phyloP scores from a whole-genome alignment of 2,797 vertebrate species.

The Cuniculus paca region DNA sequence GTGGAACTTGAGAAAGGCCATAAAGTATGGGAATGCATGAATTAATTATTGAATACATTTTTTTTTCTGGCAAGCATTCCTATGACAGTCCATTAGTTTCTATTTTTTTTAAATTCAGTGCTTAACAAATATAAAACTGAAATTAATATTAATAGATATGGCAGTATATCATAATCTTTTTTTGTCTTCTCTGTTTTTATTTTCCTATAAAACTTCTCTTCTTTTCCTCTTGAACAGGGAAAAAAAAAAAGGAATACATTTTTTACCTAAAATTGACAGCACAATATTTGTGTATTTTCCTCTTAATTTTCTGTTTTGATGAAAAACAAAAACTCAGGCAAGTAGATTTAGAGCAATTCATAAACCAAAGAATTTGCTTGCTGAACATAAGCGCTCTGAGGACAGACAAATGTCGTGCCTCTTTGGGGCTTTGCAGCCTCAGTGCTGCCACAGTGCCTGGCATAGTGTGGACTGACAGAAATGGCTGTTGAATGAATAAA shows the following conservation, averaged over 20 bases:
- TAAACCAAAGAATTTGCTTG: not conserved
- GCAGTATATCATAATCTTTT: not conserved
- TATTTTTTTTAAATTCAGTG: not conserved
- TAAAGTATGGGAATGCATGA: not conserved
- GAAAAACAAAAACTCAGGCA: not conserved
- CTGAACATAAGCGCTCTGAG: not conserved
- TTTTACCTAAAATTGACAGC: not conserved
- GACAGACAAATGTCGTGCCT: rapidly evolving
- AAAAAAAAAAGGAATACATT: not conserved
- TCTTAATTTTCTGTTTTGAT: slow-evolving; percentile 1
- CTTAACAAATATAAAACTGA: slow-evolving; percentile 33
- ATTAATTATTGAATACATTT: slow-evolving; percentile 41
- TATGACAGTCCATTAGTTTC: not conserved
- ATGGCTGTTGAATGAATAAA: not conserved
- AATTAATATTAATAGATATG: not conserved
- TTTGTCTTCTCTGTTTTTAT: slow-evolving; percentile 19
- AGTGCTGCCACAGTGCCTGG: not conserved
- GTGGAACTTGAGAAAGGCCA: slow-evolving; percentile 25
- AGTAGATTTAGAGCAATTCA: not conserved
- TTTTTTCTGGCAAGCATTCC: not conserved
- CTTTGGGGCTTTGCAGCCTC: rapidly evolving
- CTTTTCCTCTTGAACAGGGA: not conserved
- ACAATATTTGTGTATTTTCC: not conserved
- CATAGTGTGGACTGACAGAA: not conserved
- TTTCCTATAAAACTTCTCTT: not conserved